phyloP scores from a whole-genome alignment of 2,888 invertebrate genomes.

The Myathropa florea region DNA sequence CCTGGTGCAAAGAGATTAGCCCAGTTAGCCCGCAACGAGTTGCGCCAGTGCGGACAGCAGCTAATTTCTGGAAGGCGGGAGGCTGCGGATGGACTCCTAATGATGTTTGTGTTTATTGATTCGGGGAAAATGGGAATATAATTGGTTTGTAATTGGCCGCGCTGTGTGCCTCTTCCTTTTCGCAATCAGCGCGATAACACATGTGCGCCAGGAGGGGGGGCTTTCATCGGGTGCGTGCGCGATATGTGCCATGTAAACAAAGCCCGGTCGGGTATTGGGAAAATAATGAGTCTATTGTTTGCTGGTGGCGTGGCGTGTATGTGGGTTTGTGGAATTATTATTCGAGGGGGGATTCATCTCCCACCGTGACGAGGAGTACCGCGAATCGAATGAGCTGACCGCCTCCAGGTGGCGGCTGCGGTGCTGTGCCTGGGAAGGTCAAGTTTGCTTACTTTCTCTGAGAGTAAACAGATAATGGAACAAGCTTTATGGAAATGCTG shows the following conservation, averaged over 20 bases:
- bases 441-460: slow-evolving; percentile 36
- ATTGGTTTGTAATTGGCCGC: slow-evolving; percentile 41
- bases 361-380: neutral
- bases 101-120: slow-evolving; percentile 45
- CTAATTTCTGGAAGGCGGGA: neutral
- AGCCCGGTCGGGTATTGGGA: neutral
- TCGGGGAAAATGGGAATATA: slow-evolving; percentile 38
- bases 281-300: slow-evolving; percentile 35
- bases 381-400: neutral
- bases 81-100: slow-evolving; percentile 18
- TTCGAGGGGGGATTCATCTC: slow-evolving; percentile 15
- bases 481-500: slow-evolving; percentile 34
- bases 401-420: neutral
- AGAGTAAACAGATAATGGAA: slow-evolving; percentile 19
- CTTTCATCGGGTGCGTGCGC: neutral
- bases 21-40: slow-evolving; percentile 4
- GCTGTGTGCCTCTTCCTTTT: neutral
- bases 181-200: slow-evolving; percentile 1
- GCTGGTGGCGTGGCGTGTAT: neutral
- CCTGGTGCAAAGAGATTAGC: slow-evolving; percentile 28
- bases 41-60: slow-evolving; percentile 3
- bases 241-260: slow-evolving; percentile 17
- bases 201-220: neutral
- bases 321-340: neutral
- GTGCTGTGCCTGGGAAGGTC: slow-evolving; percentile 28